Evolutionary conservation across 2,113 vertebrate genomes (phyloP).

Genomic region (Heliornis fulica): DNA sequence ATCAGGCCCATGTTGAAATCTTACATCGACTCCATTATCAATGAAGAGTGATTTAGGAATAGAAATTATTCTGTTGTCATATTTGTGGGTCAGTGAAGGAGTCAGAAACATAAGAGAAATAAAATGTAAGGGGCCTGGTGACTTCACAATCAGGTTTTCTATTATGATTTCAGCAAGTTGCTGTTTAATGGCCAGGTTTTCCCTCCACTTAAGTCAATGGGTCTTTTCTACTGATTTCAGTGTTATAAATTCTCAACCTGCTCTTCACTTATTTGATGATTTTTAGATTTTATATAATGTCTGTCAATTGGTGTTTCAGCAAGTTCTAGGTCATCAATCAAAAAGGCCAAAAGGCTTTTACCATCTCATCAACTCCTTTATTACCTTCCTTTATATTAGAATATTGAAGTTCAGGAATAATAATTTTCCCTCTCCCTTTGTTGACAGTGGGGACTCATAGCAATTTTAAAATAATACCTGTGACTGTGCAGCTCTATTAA

Average conservation of each 20-base stretch:
- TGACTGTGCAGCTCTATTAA: background rate
- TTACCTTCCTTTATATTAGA: constrained; percentile 34
- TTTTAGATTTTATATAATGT: constrained; percentile 13
- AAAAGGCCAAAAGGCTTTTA: constrained; percentile 14
- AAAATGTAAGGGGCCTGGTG: background rate
- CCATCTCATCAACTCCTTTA: background rate
- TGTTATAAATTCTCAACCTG: background rate
- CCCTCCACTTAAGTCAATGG: background rate
- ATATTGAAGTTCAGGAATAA: background rate
- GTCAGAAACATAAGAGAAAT: background rate
- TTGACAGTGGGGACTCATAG: background rate
- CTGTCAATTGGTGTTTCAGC: constrained; percentile 14
- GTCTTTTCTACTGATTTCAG: constrained; percentile 5
- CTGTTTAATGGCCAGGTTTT: background rate
- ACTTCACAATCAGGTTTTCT: background rate
- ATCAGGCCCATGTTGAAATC: background rate
- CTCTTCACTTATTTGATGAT: background rate
- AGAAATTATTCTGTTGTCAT: background rate
- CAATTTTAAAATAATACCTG: constrained; percentile 16
- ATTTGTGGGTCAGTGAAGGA: background rate
- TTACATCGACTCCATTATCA: background rate
- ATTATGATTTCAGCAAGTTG: background rate
- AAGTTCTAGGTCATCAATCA: constrained; percentile 14
- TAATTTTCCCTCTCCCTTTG: background rate
- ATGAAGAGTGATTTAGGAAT: background rate